These are phyloP conservation scores for Hydrotaea cyrtoneurina DNA, from an alignment of 2,888 invertebrate genomes.

Conservation along the genomic window DNA sequence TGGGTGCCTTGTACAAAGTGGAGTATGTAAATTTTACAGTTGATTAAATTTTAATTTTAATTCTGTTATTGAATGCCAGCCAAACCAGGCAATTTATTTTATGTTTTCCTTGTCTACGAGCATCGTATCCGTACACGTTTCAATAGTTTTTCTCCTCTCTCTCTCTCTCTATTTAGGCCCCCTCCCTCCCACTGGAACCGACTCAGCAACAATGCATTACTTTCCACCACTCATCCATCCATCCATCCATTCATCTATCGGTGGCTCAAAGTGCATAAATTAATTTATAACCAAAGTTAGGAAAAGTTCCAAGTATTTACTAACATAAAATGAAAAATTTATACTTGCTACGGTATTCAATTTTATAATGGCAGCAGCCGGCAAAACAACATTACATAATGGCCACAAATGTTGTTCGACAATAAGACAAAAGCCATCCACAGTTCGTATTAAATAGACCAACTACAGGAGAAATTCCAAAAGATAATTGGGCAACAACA, in stretches of 20 bases:
- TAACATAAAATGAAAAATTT: slow-evolving; percentile 44
- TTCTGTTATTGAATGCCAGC: slow-evolving; percentile 18
- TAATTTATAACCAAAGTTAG: slow-evolving; percentile 17
- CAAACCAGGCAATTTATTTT: background rate
- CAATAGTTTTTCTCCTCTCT: too few relatives aligned
- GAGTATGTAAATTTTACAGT: slow-evolving; percentile 43
- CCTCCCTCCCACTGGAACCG: background rate
- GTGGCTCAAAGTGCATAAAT: slow-evolving; percentile 20
- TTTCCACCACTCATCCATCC: background rate
- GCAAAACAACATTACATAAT: background rate
- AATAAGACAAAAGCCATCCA: background rate
- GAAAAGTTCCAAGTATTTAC: slow-evolving; percentile 4
- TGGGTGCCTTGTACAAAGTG: slow-evolving; percentile 1
- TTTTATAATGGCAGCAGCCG: background rate
- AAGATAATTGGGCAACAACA: too few relatives aligned
- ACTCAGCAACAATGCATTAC: background rate
- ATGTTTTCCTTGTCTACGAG: background rate
- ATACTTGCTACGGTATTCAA: background rate
- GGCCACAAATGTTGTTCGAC: background rate
- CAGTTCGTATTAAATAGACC: background rate
- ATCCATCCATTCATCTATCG: background rate
- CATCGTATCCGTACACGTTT: background rate
- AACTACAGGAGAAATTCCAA: background rate
- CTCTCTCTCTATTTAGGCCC: too few relatives aligned
- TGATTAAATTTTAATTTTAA: slow-evolving; percentile 46